Conservation (phyloP, 2,797 vertebrate genomes). For the Darevskia nairensis region DNA sequence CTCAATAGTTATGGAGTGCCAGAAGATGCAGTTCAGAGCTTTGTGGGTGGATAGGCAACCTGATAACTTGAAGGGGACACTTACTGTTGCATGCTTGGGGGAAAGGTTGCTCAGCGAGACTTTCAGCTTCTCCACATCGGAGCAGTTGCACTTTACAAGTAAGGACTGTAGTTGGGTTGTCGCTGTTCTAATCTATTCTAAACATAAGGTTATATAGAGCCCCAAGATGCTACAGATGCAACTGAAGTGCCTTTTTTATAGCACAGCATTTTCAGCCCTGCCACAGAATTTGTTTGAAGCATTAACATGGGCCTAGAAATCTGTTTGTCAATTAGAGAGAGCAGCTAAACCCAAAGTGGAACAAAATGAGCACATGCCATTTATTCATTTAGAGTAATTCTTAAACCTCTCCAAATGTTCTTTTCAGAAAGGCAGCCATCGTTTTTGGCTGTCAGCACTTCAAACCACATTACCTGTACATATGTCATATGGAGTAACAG, state of each 20-base stretch:
- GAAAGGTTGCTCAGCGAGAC: conserved; percentile 3
- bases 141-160: not conserved
- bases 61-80: conserved; percentile 29
- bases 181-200: not conserved
- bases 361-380: not conserved
- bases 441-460: not conserved
- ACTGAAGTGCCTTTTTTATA: not conserved
- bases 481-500: not conserved
- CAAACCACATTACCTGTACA: not conserved
- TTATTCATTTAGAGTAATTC: conserved; percentile 4
- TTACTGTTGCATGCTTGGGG: not conserved
- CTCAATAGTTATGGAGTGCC: fast-evolving
- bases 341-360: not conserved
- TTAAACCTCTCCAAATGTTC: not conserved
- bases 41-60: not conserved
- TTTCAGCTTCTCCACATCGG: not conserved
- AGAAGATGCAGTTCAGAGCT: not conserved
- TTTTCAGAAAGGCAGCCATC: conserved; percentile 7
- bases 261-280: not conserved
- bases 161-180: not conserved
- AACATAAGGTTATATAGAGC: not conserved
- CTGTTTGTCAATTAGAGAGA: conserved; percentile 11
- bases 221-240: conserved; percentile 2
- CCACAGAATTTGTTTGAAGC: not conserved
- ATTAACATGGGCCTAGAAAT: conserved; percentile 2